These are phyloP conservation scores for Myopa tessellatipennis DNA, from an alignment of 2,888 invertebrate species.

Conservation along the genomic window DNA sequence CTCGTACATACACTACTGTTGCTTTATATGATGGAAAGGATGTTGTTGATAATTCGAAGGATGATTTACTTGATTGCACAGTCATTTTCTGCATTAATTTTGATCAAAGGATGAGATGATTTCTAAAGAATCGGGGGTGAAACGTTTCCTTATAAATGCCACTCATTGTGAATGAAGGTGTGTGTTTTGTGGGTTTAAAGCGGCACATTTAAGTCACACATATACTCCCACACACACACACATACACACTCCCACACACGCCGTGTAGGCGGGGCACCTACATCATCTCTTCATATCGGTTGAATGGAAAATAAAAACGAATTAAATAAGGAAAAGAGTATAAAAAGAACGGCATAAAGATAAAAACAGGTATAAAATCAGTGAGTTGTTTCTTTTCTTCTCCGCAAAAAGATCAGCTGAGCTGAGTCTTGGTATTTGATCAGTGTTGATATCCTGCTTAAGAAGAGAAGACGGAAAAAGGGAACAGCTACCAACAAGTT, in stretches of 20 bases:
- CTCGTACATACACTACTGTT: no score
- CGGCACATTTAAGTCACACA: background rate
- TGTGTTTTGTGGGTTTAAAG: constrained; percentile 22
- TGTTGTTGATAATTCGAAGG: constrained; percentile 22
- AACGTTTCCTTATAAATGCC: background rate
- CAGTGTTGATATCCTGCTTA: no score
- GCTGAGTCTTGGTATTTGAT: background rate
- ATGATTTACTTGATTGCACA: constrained; percentile 15
- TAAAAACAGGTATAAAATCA: background rate
- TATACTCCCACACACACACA: background rate
- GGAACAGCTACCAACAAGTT: background rate
- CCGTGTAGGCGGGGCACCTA: no score
- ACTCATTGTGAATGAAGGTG: constrained; percentile 17
- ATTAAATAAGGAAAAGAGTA: background rate
- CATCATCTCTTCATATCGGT: background rate
- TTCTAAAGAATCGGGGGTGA: constrained; percentile 5
- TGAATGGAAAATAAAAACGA: background rate
- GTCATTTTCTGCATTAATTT: constrained; percentile 31
- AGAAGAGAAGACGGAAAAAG: no score
- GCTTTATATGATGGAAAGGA: constrained; percentile 4
- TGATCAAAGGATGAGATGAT: constrained; percentile 30
- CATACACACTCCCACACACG: background rate
- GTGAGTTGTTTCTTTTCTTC: background rate
- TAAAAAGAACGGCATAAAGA: background rate
- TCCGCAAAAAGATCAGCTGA: background rate